phyloP scores from a whole-genome alignment of 2,113 vertebrate genomes.

The Furnarius figulus region DNA sequence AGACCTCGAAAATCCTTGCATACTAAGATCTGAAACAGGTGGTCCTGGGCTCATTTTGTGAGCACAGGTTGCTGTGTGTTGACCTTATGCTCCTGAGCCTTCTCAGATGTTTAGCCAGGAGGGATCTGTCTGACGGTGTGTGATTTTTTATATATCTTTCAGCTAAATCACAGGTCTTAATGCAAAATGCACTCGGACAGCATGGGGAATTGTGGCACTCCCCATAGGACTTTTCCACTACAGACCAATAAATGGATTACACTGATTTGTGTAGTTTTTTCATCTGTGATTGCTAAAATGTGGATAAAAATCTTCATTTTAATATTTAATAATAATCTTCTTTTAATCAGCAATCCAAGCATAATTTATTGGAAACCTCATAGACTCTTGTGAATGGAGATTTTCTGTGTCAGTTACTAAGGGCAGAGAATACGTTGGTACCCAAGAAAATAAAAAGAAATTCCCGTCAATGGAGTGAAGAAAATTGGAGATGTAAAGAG shows the following conservation, averaged over 20 bases:
- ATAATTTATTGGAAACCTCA: background rate
- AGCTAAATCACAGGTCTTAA: conserved; percentile 62
- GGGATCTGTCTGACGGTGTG: conserved; percentile 33
- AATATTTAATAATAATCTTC: conserved; percentile 11
- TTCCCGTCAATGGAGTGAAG: background rate
- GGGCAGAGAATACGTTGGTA: background rate
- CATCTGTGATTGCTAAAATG: background rate
- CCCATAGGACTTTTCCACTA: background rate
- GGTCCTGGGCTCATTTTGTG: conserved; percentile 48
- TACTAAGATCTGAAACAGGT: conserved; percentile 57
- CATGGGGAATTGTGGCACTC: conserved; percentile 29
- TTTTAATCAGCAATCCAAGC: conserved; percentile 3
- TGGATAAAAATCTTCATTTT: background rate
- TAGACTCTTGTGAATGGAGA: background rate
- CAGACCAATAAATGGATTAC: conserved; percentile 63
- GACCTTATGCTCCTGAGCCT: conserved; percentile 46
- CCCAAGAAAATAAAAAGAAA: background rate
- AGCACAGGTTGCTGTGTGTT: background rate
- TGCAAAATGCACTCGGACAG: conserved; percentile 53
- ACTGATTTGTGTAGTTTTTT: background rate
- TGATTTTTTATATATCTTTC: conserved; percentile 64
- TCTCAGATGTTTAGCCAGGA: conserved; percentile 51
- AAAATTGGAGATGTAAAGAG: background rate
- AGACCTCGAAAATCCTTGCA: conserved; percentile 45
- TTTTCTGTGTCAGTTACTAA: background rate